A percentile compares a stretch with the other conserved stretches of the same genome.
These are phyloP conservation scores for Rhopalosiphum maidis DNA, from an alignment of 1,140 invertebrate species.

Conservation along the genomic window DNA sequence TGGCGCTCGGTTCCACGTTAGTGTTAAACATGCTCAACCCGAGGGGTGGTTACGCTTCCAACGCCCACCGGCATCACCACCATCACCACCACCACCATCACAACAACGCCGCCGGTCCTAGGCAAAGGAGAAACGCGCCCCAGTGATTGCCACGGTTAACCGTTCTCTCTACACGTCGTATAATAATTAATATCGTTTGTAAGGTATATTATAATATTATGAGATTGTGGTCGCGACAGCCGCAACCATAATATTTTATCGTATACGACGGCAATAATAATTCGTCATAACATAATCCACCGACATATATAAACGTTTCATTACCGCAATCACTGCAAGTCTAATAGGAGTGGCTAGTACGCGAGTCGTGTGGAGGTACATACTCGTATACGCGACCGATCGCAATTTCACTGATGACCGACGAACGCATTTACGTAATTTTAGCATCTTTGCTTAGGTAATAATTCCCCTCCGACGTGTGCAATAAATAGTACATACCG, in stretches of 20 bases:
- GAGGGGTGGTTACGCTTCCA: background rate
- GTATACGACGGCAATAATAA: background rate
- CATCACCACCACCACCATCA: constrained; percentile 25
- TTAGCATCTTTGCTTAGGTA: background rate
- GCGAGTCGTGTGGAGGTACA: too few relatives aligned
- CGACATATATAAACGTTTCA: background rate
- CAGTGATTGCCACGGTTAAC: background rate
- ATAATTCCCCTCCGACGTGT: background rate
- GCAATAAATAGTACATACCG: background rate
- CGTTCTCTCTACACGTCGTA: background rate
- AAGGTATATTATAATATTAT: background rate
- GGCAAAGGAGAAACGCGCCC: constrained; percentile 24
- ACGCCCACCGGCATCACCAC: background rate
- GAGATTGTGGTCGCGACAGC: background rate
- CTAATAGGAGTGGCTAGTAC: background rate
- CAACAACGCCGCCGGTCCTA: background rate
- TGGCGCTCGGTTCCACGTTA: constrained; percentile 34
- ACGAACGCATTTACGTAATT: too few relatives aligned
- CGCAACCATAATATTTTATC: background rate
- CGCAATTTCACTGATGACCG: background rate
- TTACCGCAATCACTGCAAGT: background rate
- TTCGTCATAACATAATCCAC: background rate
- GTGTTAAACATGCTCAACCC: constrained; percentile 45
- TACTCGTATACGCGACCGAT: too few relatives aligned
- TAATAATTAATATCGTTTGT: background rate